Evolutionary conservation across 2,113 vertebrate genomes (phyloP).

Genomic region (Sylvietta virens): DNA sequence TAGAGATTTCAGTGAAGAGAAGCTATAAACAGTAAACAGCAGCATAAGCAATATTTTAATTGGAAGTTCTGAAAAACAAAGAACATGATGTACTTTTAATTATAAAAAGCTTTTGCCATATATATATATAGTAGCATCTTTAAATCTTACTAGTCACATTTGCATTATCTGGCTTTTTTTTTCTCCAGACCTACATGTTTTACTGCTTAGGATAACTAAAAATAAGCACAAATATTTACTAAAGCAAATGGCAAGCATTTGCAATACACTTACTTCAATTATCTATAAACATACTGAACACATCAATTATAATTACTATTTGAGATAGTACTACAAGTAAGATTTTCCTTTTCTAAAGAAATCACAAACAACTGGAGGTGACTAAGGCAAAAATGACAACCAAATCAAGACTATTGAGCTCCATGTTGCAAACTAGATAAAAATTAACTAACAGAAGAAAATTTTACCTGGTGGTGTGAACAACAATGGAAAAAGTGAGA

Average conservation of each 20-base stretch:
- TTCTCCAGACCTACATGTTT: neutral
- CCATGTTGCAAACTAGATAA: neutral
- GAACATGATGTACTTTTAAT: neutral
- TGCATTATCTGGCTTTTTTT: neutral
- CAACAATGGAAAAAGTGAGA: constrained; percentile 90
- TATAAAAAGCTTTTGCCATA: neutral
- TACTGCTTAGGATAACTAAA: neutral
- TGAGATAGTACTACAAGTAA: neutral
- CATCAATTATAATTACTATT: neutral
- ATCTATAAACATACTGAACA: neutral
- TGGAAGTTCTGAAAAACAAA: constrained; percentile 83
- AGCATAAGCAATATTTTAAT: constrained; percentile 91
- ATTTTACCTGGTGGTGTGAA: constrained; percentile 87
- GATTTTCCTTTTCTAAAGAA: neutral
- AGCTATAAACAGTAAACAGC: constrained; percentile 86
- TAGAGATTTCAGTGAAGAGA: constrained; percentile 80
- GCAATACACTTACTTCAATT: neutral
- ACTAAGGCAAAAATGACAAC: neutral
- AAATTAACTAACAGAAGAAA: neutral
- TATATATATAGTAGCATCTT: neutral
- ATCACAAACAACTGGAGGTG: neutral
- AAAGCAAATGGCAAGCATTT: neutral
- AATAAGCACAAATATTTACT: neutral
- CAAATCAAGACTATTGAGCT: neutral
- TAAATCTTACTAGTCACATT: neutral